Base-by-base conservation (phyloP, 2,888 invertebrate genomes). In the Uropetala carovei region DNA sequence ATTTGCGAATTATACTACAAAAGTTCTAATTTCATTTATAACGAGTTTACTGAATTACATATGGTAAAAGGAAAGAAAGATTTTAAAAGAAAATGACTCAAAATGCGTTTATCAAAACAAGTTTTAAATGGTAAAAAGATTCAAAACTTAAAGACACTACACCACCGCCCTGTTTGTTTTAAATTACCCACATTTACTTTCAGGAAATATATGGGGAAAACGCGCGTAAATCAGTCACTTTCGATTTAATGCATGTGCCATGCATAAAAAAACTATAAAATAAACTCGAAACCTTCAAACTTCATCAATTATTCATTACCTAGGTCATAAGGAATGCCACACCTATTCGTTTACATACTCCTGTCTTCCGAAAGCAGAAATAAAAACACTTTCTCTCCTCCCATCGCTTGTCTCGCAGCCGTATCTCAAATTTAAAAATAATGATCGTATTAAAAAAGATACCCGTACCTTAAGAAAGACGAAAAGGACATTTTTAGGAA, bases 281-380 rank as follows among this genome's bases (percentile, higher is more conserved):
- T 68, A 68, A 5, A 43, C 43, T 43, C 43, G 1, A 68, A 68
- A 68, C 68, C 68, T 7, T 22, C 68, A 43, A 18, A 3, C 16
- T 3, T 68, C 68, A 68, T 68, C 22, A 68, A 68, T 68, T 68
- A 68, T 68, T 68, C 68, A 68, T 68, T 18, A 68, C 68, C n/a
- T 68, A 7, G 7, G n/a, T 18, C 68, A n/a, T 68, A 22, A 68
- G 68, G 18, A 68, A 68, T 22, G 68, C 68, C 13, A 10, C n/a
- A 8, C 22, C 68, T 68, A 68, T 68, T 68, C 68, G 68, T 68
- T 68, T n/a, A 13, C 18, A n/a, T 22, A 68, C 68, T 18, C 68
- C 22, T 18, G 18, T 68, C 13, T 7, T 68, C 68, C 16, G 18
- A 7, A 7, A 43, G 64, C 18, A 68, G 9, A 68, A 68, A 68